Evolutionary conservation across 2,797 vertebrate species (phyloP).

Genomic region (Xiphophorus birchmanni): DNA sequence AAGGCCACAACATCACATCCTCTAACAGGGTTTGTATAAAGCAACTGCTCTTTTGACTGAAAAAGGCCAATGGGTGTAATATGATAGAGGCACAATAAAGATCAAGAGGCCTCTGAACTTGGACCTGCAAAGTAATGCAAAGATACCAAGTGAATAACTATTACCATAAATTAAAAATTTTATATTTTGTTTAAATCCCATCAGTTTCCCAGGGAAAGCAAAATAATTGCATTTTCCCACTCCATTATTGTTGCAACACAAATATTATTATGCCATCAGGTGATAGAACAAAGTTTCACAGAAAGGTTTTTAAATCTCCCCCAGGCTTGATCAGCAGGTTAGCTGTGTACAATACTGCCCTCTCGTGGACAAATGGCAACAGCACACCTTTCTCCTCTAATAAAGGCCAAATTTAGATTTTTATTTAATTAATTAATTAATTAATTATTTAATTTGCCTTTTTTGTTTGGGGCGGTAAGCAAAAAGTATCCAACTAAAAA

Average conservation of each 20-base stretch:
- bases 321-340: not conserved
- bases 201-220: not conserved
- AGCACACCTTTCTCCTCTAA: not conserved
- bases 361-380: constrained; percentile 38
- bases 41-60: constrained; percentile 26
- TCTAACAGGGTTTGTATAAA: constrained; percentile 19
- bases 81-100: not conserved
- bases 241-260: not conserved
- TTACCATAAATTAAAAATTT: not conserved
- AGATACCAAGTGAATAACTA: not conserved
- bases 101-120: not conserved
- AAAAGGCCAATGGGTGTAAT: constrained; percentile 19
- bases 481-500: not conserved
- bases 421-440: too few species aligned
- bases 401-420: too few species aligned
- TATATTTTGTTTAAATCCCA: not conserved
- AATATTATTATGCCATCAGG: not conserved
- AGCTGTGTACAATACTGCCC: constrained; percentile 41
- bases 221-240: not conserved
- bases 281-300: not conserved
- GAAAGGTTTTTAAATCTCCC: not conserved
- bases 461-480: too few species aligned
- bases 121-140: not conserved
- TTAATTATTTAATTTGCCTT: too few species aligned
- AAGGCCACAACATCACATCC: constrained; percentile 34